Evolutionary conservation across 1,140 invertebrate genomes (phyloP).

Genomic region (Gerris buenoi): DNA sequence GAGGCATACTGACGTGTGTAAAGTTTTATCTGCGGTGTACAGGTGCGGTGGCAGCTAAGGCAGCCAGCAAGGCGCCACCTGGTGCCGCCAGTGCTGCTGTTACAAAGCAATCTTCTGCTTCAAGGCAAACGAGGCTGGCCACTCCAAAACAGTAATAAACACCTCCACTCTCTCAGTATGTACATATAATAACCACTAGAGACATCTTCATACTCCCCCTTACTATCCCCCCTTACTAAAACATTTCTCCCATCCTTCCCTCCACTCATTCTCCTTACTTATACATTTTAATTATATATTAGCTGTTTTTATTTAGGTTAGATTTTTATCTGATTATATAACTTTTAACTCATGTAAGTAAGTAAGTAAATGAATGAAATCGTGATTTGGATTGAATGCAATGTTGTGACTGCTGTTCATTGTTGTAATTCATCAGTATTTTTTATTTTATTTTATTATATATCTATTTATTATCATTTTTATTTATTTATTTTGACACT

Average conservation of each 20-base stretch:
- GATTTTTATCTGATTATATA: not conserved
- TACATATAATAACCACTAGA: not conserved
- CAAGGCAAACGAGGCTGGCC: not conserved
- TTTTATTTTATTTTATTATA: no score
- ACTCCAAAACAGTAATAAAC: not conserved
- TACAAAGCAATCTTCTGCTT: not conserved
- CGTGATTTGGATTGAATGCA: not conserved
- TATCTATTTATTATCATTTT: no score
- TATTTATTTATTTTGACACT: no score
- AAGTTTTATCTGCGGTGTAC: slow-evolving; percentile 22
- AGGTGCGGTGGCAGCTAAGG: slow-evolving; percentile 16
- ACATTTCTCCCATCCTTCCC: not conserved
- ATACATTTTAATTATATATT: not conserved
- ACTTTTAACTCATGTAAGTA: not conserved
- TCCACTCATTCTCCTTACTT: not conserved
- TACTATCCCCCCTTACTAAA: not conserved
- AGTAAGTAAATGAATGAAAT: not conserved
- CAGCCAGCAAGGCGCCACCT: slow-evolving; percentile 6
- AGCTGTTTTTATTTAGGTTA: not conserved
- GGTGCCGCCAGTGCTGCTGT: not conserved
- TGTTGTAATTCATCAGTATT: not conserved
- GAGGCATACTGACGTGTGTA: slow-evolving; percentile 17
- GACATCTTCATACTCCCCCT: not conserved
- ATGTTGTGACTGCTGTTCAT: not conserved
- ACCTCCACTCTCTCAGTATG: not conserved